These are phyloP conservation scores for Colius striatus DNA, from an alignment of 2,113 vertebrate species.

Conservation along the genomic window DNA sequence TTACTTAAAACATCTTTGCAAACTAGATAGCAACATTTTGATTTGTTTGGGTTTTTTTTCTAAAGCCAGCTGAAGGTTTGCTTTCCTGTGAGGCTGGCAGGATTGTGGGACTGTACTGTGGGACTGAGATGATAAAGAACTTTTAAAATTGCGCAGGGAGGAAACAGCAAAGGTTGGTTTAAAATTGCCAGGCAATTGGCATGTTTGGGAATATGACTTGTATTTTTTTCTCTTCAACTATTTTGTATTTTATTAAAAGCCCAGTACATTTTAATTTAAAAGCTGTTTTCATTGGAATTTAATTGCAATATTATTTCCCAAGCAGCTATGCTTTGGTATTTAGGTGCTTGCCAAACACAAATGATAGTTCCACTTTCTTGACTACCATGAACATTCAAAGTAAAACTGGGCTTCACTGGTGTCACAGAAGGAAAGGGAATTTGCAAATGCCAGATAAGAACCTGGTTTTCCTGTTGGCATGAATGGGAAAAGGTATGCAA, in stretches of 20 bases:
- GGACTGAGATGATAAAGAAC: neutral
- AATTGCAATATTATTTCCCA: neutral
- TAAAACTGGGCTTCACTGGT: neutral
- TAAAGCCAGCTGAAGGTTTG: neutral
- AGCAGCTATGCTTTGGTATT: neutral
- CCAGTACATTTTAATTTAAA: neutral
- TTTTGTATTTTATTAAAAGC: neutral
- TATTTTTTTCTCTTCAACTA: neutral
- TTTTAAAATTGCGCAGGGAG: neutral
- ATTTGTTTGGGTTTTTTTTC: neutral
- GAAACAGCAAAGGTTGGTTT: neutral
- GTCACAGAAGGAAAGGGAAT: neutral
- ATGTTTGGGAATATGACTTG: neutral
- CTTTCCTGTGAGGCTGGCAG: neutral
- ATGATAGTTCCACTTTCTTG: neutral
- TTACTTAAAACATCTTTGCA: neutral
- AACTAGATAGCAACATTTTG: neutral
- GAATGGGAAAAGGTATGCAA: neutral
- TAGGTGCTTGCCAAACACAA: neutral
- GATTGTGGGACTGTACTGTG: neutral
- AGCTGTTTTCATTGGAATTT: neutral
- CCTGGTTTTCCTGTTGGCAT: accelerated
- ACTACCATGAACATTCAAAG: neutral
- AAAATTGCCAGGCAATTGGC: neutral
- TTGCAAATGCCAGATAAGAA: neutral